A percentile compares a stretch with the other conserved stretches of the same genome.
These are phyloP conservation scores for Aproaerema taeniolella DNA, from an alignment of 2,888 invertebrate species.

Conservation along the genomic window DNA sequence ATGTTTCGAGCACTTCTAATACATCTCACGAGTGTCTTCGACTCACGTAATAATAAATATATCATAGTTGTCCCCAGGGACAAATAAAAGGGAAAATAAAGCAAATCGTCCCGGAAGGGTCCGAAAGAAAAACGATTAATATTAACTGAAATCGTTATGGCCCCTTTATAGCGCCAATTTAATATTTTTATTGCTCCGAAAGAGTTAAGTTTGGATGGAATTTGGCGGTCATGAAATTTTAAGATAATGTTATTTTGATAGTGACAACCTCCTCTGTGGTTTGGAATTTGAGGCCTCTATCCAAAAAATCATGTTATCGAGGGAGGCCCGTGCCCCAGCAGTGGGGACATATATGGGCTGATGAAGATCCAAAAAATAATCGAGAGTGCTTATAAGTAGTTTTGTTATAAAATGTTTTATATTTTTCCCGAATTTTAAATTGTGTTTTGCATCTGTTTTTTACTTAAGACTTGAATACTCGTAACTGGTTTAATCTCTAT, in stretches of 20 bases:
- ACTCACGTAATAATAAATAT: conserved; percentile 72
- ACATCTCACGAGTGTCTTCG: conserved; percentile 68
- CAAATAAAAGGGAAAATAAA: conserved; percentile 73
- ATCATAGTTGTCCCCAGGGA: conserved; percentile 69
- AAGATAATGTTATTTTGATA: conserved; percentile 23
- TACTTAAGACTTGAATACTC: too few species aligned
- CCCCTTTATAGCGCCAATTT: conserved; percentile 59
- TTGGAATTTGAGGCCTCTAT: too few species aligned
- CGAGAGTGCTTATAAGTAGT: too few species aligned
- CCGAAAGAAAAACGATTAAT: conserved; percentile 76
- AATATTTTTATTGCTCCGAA: conserved; percentile 69
- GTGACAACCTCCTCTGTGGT: too few species aligned
- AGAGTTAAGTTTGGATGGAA: conserved; percentile 51
- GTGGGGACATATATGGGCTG: too few species aligned
- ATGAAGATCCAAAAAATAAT: too few species aligned
- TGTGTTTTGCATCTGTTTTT: too few species aligned
- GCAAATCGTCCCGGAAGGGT: conserved; percentile 70
- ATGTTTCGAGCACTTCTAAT: conserved; percentile 46
- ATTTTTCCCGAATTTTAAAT: too few species aligned
- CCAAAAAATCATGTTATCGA: too few species aligned
- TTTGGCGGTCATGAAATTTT: conserved; percentile 44
- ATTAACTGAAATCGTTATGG: conserved; percentile 75
- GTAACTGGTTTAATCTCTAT: too few species aligned
- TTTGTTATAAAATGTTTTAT: too few species aligned
- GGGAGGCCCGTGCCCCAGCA: too few species aligned